Base-by-base conservation (phyloP, 2,113 vertebrate species). In the Anas platyrhynchos region DNA sequence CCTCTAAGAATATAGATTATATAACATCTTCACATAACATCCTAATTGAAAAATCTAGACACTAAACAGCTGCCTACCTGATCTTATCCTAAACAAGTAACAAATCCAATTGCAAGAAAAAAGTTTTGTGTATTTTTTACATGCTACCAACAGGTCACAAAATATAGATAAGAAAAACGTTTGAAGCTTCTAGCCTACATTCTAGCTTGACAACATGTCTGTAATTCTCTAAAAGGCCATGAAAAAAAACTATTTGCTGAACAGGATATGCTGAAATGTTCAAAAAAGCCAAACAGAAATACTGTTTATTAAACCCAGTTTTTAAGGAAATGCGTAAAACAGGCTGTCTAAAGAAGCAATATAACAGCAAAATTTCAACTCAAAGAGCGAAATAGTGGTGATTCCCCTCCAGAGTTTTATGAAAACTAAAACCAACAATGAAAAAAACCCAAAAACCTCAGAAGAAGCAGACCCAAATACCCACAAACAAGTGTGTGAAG, bases 401-500 rank as follows among this genome's bases (percentile, higher is more conserved):
- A 92, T 69, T 88, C 58, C 61, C 83, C 91, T 95, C 86, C 95
- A 97, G 91, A 59, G 85, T 85, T 85, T 91, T 85, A 93, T 10
- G 92, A 77, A 97, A 96, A 93, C 74, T 27, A 46, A 26, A 18
- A 27, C 34, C 26, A 18, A 16, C 17, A 27, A 87, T 32, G 22
- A 43, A 48, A 78, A 48, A 82, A 92, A 22, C 52, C 76, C 73
- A 31, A 95, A 93, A 95, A 91, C 86, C 88, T 97, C 96, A 95
- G 97, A 97, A 97, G 95, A 98, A 98, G 97, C 97, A 95, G 94
- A 97, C 94, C 95, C 97, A 96, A 97, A 96, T 94, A 96, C 97
- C 95, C 96, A 94, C 88, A 97, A 97, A 98, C 95, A 97, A 98
- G 96, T 97, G 86, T 88, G 96, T 97, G 96, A 98, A 98, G 96